phyloP scores from a whole-genome alignment of 2,888 invertebrate species.

The Coelinius sp. region DNA sequence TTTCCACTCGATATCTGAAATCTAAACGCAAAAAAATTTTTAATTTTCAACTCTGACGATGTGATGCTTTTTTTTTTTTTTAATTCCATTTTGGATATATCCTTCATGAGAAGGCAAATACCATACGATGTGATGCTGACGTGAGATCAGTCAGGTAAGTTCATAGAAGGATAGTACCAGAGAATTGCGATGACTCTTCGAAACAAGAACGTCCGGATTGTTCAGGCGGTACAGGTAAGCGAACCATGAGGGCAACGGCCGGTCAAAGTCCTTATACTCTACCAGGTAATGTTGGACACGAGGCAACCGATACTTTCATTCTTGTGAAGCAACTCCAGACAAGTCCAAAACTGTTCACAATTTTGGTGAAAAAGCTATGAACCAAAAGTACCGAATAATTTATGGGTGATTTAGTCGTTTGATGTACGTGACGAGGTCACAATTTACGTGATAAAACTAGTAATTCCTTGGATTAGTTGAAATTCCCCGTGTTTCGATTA shows the following conservation, averaged over 20 bases:
- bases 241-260: constrained; percentile 66
- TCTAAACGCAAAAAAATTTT: neutral
- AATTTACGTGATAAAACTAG: neutral
- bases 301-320: constrained; percentile 26
- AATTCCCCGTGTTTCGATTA: neutral
- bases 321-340: neutral
- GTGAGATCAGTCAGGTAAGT: constrained; percentile 30
- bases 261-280: constrained; percentile 67
- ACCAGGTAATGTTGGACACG: constrained; percentile 38
- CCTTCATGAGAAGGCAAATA: no score
- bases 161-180: constrained; percentile 6
- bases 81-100: no score
- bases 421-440: neutral
- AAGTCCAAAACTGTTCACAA: neutral
- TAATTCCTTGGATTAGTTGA: neutral
- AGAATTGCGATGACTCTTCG: constrained; percentile 47
- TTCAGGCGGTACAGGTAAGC: constrained; percentile 40
- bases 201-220: constrained; percentile 51
- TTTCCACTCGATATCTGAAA: neutral
- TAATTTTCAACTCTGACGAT: neutral
- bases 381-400: neutral
- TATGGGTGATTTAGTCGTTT: neutral
- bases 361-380: neutral
- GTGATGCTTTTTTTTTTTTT: no score
- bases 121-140: neutral